Evolutionary conservation across 1,140 invertebrate species (phyloP).

Genomic region (Spodoptera litura): DNA sequence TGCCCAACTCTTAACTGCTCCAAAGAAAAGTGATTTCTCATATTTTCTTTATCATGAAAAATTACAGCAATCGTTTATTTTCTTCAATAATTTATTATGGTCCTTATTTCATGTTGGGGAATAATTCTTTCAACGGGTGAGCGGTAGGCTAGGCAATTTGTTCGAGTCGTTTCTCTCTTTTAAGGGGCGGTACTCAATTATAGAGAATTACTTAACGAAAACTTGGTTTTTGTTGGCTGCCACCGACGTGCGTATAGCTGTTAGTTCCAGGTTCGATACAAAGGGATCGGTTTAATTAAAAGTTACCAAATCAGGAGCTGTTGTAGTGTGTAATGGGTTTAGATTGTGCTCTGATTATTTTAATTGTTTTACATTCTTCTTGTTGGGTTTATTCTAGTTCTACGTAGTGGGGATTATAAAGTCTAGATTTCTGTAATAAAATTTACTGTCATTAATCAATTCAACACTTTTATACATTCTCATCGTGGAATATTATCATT

Average conservation of each 20-base stretch:
- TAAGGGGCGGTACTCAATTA: neutral
- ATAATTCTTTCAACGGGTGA: neutral
- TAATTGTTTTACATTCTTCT: neutral
- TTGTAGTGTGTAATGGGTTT: constrained; percentile 1
- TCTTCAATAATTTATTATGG: constrained; percentile 31
- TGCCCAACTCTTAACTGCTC: constrained; percentile 23
- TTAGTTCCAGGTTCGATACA: constrained; percentile 9
- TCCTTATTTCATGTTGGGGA: constrained; percentile 16
- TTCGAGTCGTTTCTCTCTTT: neutral
- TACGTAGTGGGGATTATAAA: too few relatives aligned
- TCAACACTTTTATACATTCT: too few relatives aligned
- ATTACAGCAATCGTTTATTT: constrained; percentile 33
- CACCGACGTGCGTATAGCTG: neutral
- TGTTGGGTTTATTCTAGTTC: too few relatives aligned
- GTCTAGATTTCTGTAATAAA: neutral
- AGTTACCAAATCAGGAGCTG: neutral
- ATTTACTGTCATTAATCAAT: neutral
- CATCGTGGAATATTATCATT: too few relatives aligned
- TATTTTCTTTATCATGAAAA: constrained; percentile 30
- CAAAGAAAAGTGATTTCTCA: constrained; percentile 31
- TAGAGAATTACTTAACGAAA: constrained; percentile 15
- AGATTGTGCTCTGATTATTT: neutral
- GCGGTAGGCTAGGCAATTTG: neutral
- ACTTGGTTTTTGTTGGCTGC: constrained; percentile 18
- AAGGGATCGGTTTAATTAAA: constrained; percentile 9